Evolutionary conservation across 2,113 vertebrate genomes (phyloP).

Genomic region (Catagonus wagneri): DNA sequence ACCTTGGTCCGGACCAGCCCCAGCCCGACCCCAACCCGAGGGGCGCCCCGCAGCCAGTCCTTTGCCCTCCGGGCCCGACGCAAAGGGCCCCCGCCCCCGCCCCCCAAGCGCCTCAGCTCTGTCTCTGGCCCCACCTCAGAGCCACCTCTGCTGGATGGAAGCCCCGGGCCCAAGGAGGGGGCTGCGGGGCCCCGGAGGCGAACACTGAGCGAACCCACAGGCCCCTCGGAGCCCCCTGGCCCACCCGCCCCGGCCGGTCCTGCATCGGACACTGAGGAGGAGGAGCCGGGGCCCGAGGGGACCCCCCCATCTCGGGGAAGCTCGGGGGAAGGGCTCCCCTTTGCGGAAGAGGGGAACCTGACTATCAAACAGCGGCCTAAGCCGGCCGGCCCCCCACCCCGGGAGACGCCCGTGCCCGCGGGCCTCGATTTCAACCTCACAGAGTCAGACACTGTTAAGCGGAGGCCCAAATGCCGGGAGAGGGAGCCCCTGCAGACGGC

Average conservation of each 20-base stretch:
- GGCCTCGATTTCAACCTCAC: constrained; percentile 95
- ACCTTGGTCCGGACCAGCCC: constrained; percentile 79
- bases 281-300: constrained; percentile 86
- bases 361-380: constrained; percentile 97
- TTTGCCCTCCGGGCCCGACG: constrained; percentile 91
- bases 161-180: constrained; percentile 70
- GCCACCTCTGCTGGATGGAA: constrained; percentile 28
- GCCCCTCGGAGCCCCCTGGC: constrained; percentile 73
- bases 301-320: constrained; percentile 80
- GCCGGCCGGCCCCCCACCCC: constrained; percentile 81
- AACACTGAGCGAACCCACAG: constrained; percentile 88
- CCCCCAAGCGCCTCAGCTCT: constrained; percentile 90
- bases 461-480: constrained; percentile 93
- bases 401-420: not conserved
- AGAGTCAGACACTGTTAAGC: constrained; percentile 96
- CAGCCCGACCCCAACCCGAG: constrained; percentile 67
- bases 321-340: constrained; percentile 93
- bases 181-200: constrained; percentile 82
- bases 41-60: constrained; percentile 90
- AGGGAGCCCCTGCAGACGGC: constrained; percentile 87
- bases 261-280: constrained; percentile 87
- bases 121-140: constrained; percentile 82
- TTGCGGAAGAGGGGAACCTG: constrained; percentile 96
- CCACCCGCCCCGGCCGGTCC: constrained; percentile 65
- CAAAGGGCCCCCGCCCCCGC: constrained; percentile 87